Conservation (phyloP, 2,797 vertebrate genomes). For the Coregonus suidteri region DNA sequence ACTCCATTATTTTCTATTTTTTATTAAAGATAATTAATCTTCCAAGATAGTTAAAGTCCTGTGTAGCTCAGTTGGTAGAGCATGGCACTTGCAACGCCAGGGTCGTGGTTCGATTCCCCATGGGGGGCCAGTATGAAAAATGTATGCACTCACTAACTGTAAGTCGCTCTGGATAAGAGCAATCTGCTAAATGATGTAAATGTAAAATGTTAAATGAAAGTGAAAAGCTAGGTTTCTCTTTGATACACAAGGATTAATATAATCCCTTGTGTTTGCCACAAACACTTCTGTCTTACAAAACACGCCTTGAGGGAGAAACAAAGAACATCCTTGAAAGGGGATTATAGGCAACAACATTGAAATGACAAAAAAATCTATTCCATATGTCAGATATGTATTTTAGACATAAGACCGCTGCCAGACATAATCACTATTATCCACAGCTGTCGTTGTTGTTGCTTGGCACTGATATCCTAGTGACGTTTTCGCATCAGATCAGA, state of each 20-base stretch:
- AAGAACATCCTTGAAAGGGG: background rate
- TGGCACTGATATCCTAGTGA: conserved; percentile 19
- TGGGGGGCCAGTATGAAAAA: too few relatives aligned
- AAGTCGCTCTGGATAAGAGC: too few relatives aligned
- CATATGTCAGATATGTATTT: conserved; percentile 4
- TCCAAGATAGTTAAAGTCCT: too few relatives aligned
- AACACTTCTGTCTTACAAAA: conserved; percentile 13
- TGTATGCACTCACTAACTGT: too few relatives aligned
- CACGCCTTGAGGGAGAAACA: background rate
- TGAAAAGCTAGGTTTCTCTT: conserved; percentile 1
- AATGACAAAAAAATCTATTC: background rate
- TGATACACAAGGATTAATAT: conserved; percentile 8
- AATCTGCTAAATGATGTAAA: too few relatives aligned
- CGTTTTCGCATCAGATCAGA: conserved; percentile 40
- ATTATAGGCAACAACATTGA: background rate
- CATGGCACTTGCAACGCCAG: too few relatives aligned
- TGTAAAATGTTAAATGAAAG: background rate
- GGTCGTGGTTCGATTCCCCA: too few relatives aligned
- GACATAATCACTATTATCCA: conserved; percentile 43
- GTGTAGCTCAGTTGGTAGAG: too few relatives aligned
- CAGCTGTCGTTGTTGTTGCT: conserved; percentile 47
- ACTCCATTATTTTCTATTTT: conserved; percentile 16
- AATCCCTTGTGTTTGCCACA: conserved; percentile 27
- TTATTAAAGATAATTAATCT: conserved; percentile 17
- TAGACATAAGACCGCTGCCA: conserved; percentile 24